Evolutionary conservation across 37 sponge, comb jelly and placozoan species (phyloP).

Genomic region (Mnemiopsis leidyi): DNA sequence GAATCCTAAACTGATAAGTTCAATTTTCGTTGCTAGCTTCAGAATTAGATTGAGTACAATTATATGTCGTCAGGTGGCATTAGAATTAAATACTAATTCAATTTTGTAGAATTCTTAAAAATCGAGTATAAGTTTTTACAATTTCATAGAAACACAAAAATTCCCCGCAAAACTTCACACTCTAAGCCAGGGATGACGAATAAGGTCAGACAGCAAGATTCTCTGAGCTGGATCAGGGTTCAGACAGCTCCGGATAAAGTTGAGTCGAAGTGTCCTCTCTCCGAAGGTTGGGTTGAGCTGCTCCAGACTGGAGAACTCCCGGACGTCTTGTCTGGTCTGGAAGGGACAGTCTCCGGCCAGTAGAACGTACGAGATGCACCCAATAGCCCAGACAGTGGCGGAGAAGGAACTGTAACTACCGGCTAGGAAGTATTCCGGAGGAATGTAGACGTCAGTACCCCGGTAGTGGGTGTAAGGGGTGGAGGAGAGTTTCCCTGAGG

Average conservation of each 20-base stretch:
- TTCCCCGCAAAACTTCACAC: too few species aligned
- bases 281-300: not conserved
- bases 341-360: constrained; percentile 56
- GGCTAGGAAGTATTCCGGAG: constrained; percentile 42
- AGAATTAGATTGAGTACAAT: too few species aligned
- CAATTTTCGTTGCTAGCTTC: too few species aligned
- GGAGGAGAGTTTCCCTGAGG: not conserved
- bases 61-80: too few species aligned
- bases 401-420: not conserved
- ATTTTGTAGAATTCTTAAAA: not conserved
- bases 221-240: not conserved
- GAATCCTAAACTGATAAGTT: too few species aligned
- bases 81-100: too few species aligned
- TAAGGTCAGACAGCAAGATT: constrained; percentile 33
- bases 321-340: not conserved
- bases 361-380: constrained; percentile 26
- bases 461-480: not conserved
- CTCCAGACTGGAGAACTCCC: not conserved
- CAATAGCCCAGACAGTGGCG: constrained; percentile 47
- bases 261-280: not conserved
- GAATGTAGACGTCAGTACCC: constrained; percentile 61
- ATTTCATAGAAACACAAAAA: too few species aligned
- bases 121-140: too few species aligned
- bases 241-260: constrained; percentile 38
- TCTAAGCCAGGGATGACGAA: constrained; percentile 47